Evolutionary conservation across 1,140 invertebrate species (phyloP).

Genomic region (Magallana ariakensis): DNA sequence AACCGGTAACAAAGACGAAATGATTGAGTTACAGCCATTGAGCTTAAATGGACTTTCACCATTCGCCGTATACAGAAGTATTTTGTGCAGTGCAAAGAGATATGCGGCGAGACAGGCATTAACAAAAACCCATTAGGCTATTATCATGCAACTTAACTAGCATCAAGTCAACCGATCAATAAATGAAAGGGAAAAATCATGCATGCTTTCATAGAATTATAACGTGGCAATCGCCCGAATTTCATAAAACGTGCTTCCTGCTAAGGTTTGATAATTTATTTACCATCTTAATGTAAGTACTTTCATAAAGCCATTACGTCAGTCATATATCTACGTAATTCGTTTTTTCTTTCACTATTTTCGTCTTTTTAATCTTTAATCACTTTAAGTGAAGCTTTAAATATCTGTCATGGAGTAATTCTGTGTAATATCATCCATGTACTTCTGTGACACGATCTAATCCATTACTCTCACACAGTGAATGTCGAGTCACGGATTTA

Average conservation of each 20-base stretch:
- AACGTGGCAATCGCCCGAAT: neutral
- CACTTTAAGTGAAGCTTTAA: too few species aligned
- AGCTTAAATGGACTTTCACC: neutral
- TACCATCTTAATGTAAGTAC: neutral
- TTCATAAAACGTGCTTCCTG: neutral
- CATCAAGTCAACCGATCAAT: neutral
- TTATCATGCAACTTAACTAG: neutral
- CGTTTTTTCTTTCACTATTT: too few species aligned
- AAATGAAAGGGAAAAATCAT: too few species aligned
- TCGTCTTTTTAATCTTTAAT: too few species aligned
- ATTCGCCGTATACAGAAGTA: neutral
- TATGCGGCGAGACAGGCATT: neutral
- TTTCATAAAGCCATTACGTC: too few species aligned
- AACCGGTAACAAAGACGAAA: neutral
- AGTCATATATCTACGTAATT: too few species aligned
- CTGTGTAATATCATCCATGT: too few species aligned
- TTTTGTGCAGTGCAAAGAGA: constrained; percentile 5
- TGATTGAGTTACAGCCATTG: neutral
- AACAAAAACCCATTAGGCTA: neutral
- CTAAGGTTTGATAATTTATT: neutral
- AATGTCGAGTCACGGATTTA: too few species aligned
- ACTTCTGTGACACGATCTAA: too few species aligned
- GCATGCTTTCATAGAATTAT: neutral
- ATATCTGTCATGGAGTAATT: too few species aligned
- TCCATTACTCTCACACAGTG: too few species aligned